Evolutionary conservation across 2,113 vertebrate genomes (phyloP), one percentile per base, ranked within the genome.

Genomic region (Sebastes schlegelii): DNA sequence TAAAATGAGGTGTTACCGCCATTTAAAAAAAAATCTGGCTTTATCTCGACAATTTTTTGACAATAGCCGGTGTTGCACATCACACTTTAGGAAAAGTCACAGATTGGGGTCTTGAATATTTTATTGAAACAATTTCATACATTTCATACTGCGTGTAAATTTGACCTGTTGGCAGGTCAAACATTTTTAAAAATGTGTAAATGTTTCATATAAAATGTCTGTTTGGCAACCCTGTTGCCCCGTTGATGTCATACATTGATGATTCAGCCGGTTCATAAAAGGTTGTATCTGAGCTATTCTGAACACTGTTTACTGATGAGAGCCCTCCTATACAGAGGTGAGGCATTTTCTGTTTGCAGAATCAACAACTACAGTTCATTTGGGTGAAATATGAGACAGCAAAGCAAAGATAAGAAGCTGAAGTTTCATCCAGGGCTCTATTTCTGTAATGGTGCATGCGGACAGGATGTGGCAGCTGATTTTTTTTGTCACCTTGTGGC

Each of bases 251-350:
- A 43, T 57, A 21, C 7, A 3, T 21, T n/a, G 26, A 64, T 79
- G 62, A 65, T 45, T 87, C 54, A 77, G 40, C 42, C 45, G 23
- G 74, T 65, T 79, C 55, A 82, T 70, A 23, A 85, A 69, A 57
- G n/a, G n/a, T 19, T 79, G n/a, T 12, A 57, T 57, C 69, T 34
- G 57, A 78, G 58, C 64, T 65, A 65, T 74, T 78, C 80, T 84
- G 17, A 52, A 40, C 65, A 34, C 4, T 45, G 52, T 79, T 75
- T 60, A 34, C 21, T 54, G 40, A 71, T 57, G 51, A 21, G 16
- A 80, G 51, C 43, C 42, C 51, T 42, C 13, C 13, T 57, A 46
- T 21, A 19, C 77, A n/a, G 62, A 61, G 61, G 68, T 4, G 12
- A 63, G 21, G n/a, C 45, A 23, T 63, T 74, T 19, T 60, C 34